These are phyloP conservation scores for Laupala kohalensis DNA, from an alignment of 1,140 invertebrate genomes.

Conservation along the genomic window DNA sequence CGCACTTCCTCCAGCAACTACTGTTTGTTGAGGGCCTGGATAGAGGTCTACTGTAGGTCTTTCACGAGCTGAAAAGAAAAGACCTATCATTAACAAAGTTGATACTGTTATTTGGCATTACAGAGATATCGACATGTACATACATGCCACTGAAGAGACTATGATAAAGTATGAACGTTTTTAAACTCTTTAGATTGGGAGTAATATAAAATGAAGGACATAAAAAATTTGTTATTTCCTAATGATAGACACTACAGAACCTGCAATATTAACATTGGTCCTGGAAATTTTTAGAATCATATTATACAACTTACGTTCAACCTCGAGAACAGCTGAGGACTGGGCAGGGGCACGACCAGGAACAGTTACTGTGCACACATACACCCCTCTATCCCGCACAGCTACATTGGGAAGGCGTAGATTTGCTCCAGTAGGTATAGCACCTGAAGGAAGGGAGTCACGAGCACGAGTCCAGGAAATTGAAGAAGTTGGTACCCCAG, in stretches of 20 bases:
- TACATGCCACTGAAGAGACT: too few relatives aligned
- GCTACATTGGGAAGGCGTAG: constrained; percentile 56
- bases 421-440: constrained; percentile 37
- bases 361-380: constrained; percentile 38
- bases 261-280: too few relatives aligned
- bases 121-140: too few relatives aligned
- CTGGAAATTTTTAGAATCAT: too few relatives aligned
- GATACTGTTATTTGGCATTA: too few relatives aligned
- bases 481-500: constrained; percentile 49
- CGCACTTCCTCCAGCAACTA: constrained; percentile 49
- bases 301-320: constrained; percentile 58
- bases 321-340: constrained; percentile 62
- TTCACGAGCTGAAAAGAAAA: constrained; percentile 56
- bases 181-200: too few relatives aligned
- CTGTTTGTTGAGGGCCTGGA: constrained; percentile 46
- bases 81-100: too few relatives aligned
- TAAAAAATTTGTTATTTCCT: too few relatives aligned
- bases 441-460: not conserved
- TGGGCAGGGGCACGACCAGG: constrained; percentile 35
- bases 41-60: constrained; percentile 62
- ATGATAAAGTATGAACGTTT: too few relatives aligned
- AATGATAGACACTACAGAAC: too few relatives aligned
- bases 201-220: too few relatives aligned
- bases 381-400: constrained; percentile 46
- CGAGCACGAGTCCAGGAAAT: constrained; percentile 53